Conservation (phyloP, 2,888 invertebrate genomes). For the Standfussiana lucernea region DNA sequence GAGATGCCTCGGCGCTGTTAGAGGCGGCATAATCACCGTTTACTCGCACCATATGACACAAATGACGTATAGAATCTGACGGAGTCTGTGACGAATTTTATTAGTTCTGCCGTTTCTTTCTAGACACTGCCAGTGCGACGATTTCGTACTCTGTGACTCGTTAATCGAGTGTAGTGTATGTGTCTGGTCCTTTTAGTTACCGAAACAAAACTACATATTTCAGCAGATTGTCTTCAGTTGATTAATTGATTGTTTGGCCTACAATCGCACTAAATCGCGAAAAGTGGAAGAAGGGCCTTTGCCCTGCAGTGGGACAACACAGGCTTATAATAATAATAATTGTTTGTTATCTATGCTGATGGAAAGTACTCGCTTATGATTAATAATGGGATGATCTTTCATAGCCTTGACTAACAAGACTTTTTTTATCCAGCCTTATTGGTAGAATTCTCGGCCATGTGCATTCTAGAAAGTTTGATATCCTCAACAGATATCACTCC, state of each 20-base stretch:
- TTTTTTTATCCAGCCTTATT: background rate
- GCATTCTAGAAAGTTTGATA: background rate
- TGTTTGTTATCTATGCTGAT: no score
- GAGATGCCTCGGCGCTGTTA: background rate
- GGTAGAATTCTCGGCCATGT: background rate
- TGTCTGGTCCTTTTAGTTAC: background rate
- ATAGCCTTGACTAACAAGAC: background rate
- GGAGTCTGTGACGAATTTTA: background rate
- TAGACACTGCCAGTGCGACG: background rate
- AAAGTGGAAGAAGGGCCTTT: no score
- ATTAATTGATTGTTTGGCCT: background rate
- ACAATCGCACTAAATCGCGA: no score
- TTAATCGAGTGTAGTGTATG: background rate
- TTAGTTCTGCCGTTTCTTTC: background rate
- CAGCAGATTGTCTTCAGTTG: background rate
- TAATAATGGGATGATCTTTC: background rate
- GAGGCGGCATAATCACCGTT: background rate
- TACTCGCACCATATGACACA: background rate
- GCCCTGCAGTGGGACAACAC: no score
- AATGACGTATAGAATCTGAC: background rate
- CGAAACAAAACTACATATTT: no score
- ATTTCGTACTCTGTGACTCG: background rate
- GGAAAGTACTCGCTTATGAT: background rate
- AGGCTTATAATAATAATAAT: no score
- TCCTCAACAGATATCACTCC: background rate